These are phyloP conservation scores for Sardina pilchardus DNA, from an alignment of 2,113 vertebrate genomes.

Conservation along the genomic window DNA sequence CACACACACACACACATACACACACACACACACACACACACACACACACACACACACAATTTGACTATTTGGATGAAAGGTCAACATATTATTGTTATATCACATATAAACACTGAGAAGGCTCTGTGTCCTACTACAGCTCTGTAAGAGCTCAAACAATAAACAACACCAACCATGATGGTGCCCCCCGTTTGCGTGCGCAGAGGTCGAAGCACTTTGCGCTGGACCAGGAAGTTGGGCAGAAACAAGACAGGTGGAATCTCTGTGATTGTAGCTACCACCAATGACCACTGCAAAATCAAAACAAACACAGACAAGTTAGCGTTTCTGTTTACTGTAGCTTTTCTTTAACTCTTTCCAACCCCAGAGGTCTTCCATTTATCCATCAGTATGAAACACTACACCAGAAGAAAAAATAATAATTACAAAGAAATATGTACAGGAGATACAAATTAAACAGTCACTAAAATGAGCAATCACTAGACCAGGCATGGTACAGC, in stretches of 20 bases:
- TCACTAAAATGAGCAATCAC: not conserved
- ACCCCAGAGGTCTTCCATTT: not conserved
- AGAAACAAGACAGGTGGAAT: constrained; percentile 90
- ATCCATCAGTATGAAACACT: not conserved
- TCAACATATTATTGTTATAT: too few species aligned
- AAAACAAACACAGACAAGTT: constrained; percentile 29
- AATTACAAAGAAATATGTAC: not conserved
- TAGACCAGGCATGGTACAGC: not conserved
- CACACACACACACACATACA: not conserved
- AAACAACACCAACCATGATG: constrained; percentile 83
- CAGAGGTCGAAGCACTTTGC: constrained; percentile 88
- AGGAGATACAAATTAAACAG: not conserved
- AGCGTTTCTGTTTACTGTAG: not conserved
- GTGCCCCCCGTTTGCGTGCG: constrained; percentile 94
- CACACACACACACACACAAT: not conserved
- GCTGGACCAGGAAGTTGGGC: constrained; percentile 92
- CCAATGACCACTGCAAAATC: constrained; percentile 84
- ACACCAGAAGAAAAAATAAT: not conserved
- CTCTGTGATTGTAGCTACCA: constrained; percentile 93
- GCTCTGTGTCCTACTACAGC: not conserved
- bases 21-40: not conserved
- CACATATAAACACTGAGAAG: too few species aligned
- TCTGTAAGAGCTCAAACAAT: not conserved
- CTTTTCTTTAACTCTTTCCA: not conserved
- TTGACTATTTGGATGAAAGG: too few species aligned